These are phyloP conservation scores for Hycleus phaleratus DNA, from an alignment of 1,140 invertebrate species.

Conservation along the genomic window DNA sequence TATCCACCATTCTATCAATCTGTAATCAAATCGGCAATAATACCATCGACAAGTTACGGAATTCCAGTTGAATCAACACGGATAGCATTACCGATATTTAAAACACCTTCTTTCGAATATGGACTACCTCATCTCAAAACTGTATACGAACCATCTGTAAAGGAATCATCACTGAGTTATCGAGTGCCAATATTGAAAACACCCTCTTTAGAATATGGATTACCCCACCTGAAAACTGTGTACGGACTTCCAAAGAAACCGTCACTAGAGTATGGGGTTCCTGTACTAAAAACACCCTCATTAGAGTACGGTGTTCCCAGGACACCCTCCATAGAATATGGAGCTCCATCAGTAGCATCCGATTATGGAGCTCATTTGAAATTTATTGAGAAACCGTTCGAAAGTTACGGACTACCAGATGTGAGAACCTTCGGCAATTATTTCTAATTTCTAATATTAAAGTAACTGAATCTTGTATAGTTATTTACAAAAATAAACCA, in stretches of 20 bases:
- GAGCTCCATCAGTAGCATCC: neutral
- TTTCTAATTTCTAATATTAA: too few relatives aligned
- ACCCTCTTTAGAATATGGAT: neutral
- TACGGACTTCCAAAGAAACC: neutral
- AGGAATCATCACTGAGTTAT: too few relatives aligned
- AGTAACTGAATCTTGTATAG: too few relatives aligned
- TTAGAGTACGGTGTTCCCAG: neutral
- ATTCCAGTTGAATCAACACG: neutral
- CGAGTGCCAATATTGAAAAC: too few relatives aligned
- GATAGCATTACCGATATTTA: neutral
- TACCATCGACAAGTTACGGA: neutral
- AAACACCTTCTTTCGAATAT: neutral
- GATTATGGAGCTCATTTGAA: neutral
- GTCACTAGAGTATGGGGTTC: too few relatives aligned
- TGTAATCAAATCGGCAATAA: neutral
- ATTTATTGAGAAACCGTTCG: too few relatives aligned
- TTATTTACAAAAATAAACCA: too few relatives aligned
- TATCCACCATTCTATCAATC: neutral
- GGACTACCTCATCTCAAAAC: neutral
- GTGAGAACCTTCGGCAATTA: too few relatives aligned
- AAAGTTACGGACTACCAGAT: too few relatives aligned
- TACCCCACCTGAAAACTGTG: neutral
- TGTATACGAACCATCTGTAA: neutral
- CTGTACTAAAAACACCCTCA: neutral
- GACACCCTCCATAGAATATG: neutral